Evolutionary conservation across 2,113 vertebrate genomes (phyloP), one percentile per base, ranked within the genome.

Genomic region (Scomber colias): DNA sequence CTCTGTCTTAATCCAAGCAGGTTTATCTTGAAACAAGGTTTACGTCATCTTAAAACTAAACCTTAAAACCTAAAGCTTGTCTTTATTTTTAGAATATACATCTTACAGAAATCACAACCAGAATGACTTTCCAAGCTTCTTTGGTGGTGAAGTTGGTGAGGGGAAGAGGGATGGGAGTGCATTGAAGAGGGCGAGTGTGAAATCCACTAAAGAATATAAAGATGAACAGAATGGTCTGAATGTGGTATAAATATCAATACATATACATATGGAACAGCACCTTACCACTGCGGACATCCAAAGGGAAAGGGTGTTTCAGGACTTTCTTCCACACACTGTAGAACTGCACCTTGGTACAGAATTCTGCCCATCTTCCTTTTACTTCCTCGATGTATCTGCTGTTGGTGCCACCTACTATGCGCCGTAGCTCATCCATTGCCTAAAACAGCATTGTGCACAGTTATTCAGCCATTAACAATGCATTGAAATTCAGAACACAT

Each of bases 131-230:
- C 59, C 59, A 17, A 75, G 72, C 35, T 14, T 13, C 40, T 55
- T 75, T 54, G 49, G 71, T 75, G 61, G 71, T 64, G 60, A 11
- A 75, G 60, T 55, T 54, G 49, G 71, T 64, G 71, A 75, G 54
- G 61, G 61, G 57, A 75, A 75, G 5, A 65, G 72, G 10, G 21
- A 65, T 56, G 50, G 61, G 31, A 75, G 72, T 75, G 72, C 72
- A 65, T 48, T 75, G 50, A 65, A 55, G 19, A 65, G 72, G 12
- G 67, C 53, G 9, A 65, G 2, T 2, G 50, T 55, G 40, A 57
- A 57, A 17, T 65, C 50, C 61, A 75, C 61, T 65, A 54, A 21
- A 45, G 56, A 59, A 59, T 11, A 59, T 21, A 59, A 15, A 31
- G 5, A 59, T 59, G 2, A 10, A 31, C 30, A 15, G 56, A 59